Evolutionary conservation across 2,797 vertebrate species (phyloP).

Genomic region (Esox masquinongy): DNA sequence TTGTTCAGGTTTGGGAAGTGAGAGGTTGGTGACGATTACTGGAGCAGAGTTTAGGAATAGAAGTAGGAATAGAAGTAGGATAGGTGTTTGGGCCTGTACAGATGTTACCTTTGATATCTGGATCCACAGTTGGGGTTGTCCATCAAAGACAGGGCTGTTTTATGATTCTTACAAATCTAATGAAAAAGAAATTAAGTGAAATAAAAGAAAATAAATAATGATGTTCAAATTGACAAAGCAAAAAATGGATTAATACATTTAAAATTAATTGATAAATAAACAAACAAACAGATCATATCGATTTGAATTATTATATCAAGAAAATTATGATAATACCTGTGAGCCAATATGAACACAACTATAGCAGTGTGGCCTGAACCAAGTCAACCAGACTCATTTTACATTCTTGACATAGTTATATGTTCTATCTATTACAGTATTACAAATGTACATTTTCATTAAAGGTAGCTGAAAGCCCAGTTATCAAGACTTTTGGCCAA

Average conservation of each 20-base stretch:
- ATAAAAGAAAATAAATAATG: slow-evolving; percentile 66
- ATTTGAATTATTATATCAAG: slow-evolving; percentile 30
- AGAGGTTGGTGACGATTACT: background rate
- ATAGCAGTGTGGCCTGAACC: slow-evolving; percentile 43
- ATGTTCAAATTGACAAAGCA: slow-evolving; percentile 59
- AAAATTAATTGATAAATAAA: slow-evolving; percentile 51
- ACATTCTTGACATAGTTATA: too few species aligned
- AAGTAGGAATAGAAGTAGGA: slow-evolving; percentile 36
- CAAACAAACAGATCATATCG: slow-evolving; percentile 57
- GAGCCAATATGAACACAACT: slow-evolving; percentile 51
- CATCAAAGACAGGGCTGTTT: slow-evolving; percentile 72
- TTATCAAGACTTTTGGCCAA: background rate
- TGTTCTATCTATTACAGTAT: background rate
- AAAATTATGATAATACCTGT: slow-evolving; percentile 43
- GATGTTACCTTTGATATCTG: slow-evolving; percentile 69
- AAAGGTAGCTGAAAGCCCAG: too few species aligned
- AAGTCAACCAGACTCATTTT: slow-evolving; percentile 37
- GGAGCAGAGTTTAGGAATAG: slow-evolving; percentile 13
- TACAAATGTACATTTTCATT: background rate
- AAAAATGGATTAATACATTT: slow-evolving; percentile 65
- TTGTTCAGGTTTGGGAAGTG: background rate
- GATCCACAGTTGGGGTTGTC: slow-evolving; percentile 67
- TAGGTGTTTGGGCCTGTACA: slow-evolving; percentile 22
- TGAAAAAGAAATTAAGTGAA: slow-evolving; percentile 78
- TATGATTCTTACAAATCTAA: slow-evolving; percentile 79